Evolutionary conservation across 23 tunicate genomes (phyloP), one percentile per base, ranked within the genome.

Genomic region (Corella eumyota): DNA sequence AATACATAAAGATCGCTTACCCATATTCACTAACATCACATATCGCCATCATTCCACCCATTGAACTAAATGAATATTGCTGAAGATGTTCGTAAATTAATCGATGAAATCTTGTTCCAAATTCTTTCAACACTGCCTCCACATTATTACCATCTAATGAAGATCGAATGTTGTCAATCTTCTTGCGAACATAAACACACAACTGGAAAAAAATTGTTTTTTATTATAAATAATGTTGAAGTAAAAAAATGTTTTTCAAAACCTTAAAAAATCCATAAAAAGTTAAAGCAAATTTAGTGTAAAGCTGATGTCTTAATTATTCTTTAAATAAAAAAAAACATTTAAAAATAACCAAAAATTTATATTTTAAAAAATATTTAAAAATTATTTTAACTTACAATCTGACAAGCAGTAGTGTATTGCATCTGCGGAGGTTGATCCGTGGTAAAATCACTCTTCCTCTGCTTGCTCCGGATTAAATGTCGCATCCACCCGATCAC

Each of bases 41-140:
- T 3, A 81, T 91, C 17, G 92, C 98, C 98, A 91, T 75, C 92
- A 91, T 91, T 0, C 87, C 92, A 30, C 98, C 98, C 75, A 71
- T 75, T 26, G 85, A 81, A 32, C 72, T 70, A 66, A 74, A 91
- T 3, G 83, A 49, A 50, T 62, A 90, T 37, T 69, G 83, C 49
- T 91, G 98, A 28, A 91, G 70, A 60, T 91, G 98, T 30, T 91
- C 98, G 52, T 74, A 81, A 11, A 91, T 64, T 37, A 91, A 65
- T 56, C 76, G 65, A 53, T 86, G 95, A 49, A 75, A 74, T 17
- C 84, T 48, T 20, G 59, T 66, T 28, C 98, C 98, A 25, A 73
- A 76, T 34, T 80, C 91, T 34, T 68, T 75, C 56, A 91, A 54
- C 31, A 86, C 76, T 2, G 78, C 70, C 6, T 75, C 92, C n/a